Evolutionary conservation across 2,888 invertebrate species (phyloP).

Genomic region (Tenthredo mesomela): DNA sequence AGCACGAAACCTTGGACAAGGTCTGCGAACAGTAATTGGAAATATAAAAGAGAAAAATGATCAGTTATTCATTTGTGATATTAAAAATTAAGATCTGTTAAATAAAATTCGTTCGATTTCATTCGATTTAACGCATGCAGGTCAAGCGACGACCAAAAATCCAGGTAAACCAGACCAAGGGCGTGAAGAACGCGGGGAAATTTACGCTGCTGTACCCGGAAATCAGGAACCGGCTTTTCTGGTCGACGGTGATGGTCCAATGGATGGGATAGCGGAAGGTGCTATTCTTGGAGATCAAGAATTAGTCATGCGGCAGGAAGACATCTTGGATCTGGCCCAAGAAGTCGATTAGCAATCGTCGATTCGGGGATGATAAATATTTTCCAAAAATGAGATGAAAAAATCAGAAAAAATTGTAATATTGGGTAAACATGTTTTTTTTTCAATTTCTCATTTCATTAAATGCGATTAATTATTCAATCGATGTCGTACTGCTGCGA

Average conservation of each 20-base stretch:
- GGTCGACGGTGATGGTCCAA: slow-evolving; percentile 55
- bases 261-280: slow-evolving; percentile 62
- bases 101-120: background rate
- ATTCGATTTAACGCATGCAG: slow-evolving; percentile 53
- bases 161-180: slow-evolving; percentile 61
- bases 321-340: slow-evolving; percentile 43
- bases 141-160: slow-evolving; percentile 62
- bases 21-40: slow-evolving; percentile 53
- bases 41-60: background rate
- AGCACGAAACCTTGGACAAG: slow-evolving; percentile 67
- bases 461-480: background rate
- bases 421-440: background rate
- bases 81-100: background rate
- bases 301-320: slow-evolving; percentile 37
- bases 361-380: background rate
- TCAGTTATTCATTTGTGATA: background rate
- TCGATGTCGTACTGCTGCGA: background rate
- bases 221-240: slow-evolving; percentile 53
- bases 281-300: slow-evolving; percentile 42
- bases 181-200: slow-evolving; percentile 59
- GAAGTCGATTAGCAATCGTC: slow-evolving; percentile 22
- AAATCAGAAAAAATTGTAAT: background rate
- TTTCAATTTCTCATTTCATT: background rate
- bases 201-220: slow-evolving; percentile 53
- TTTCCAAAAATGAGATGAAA: slow-evolving; percentile 15